A percentile compares a stretch with the other conserved stretches of the same genome.
These are phyloP conservation scores for Chelonia mydas DNA, from an alignment of 2,797 vertebrate species.

Conservation along the genomic window DNA sequence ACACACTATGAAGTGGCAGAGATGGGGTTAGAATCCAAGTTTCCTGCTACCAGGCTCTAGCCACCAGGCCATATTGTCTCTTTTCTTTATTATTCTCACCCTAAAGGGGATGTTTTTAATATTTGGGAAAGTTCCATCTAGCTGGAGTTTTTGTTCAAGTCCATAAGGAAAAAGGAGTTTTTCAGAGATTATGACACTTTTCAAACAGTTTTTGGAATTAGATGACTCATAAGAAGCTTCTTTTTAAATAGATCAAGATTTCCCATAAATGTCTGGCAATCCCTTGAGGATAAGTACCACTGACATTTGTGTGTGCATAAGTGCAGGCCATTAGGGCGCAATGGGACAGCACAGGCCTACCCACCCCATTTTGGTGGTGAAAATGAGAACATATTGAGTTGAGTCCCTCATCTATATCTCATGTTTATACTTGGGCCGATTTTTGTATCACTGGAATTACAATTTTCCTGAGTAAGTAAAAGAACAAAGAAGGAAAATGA, in stretches of 20 bases:
- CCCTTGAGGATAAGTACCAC: too few species aligned
- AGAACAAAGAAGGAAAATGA: accelerated
- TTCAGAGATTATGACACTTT: neutral
- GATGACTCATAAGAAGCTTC: neutral
- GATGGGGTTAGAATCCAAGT: neutral
- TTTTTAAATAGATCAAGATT: neutral
- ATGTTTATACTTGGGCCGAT: neutral
- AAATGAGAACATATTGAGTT: too few species aligned
- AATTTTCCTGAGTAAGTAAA: neutral
- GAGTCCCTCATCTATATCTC: too few species aligned
- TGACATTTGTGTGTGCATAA: too few species aligned
- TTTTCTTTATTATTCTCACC: neutral
- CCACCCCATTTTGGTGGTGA: too few species aligned
- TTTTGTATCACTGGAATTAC: neutral
- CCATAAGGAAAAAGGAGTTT: neutral
- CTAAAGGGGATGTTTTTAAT: neutral
- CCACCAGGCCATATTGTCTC: neutral
- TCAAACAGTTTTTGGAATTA: neutral
- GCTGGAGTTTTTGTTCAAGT: neutral
- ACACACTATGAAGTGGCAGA: neutral
- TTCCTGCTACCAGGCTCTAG: neutral
- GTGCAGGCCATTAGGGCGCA: too few species aligned
- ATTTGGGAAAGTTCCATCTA: neutral
- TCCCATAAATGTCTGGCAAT: neutral
- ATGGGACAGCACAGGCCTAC: too few species aligned